Evolutionary conservation across 2,113 vertebrate genomes (phyloP), one percentile per base, ranked within the genome.

Genomic region (Notothenia rossii): DNA sequence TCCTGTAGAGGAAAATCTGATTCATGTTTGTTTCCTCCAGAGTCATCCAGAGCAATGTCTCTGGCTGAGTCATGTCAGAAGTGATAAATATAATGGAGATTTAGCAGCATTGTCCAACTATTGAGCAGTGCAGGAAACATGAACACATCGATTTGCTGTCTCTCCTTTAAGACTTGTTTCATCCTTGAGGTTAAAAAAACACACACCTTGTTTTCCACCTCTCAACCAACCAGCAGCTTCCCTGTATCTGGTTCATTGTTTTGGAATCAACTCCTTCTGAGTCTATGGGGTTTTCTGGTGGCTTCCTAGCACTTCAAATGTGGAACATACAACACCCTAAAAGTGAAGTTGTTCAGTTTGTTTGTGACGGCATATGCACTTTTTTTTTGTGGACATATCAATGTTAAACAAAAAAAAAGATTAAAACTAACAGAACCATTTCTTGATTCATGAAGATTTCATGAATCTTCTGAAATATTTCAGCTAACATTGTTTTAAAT

Each of bases 1-100:
- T 64, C 43, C 53, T 77, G 51, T 48, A 25, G 67, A 5, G n/a
- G 1, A 62, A 20, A 65, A 65, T 29, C 61, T 72, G 66, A 88
- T 72, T 73, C 54, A 72, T 85, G 63, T 63, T 79, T 58, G 71
- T 75, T 79, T 84, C 65, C 14, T 66, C 61, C 75, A 72, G 45
- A 72, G 53, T 76, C 53, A 10, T 61, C 67, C 25, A 2, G 36
- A 17, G 67, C 67, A 73, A 4, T 45, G 33, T 61, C 55, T 65
- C 33, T 12, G 82, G 61, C 82, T 62, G 12, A 50, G 45, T 49
- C n/a, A 13, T 77, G 75, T 82, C 71, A 84, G 62, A 86, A 77
- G 84, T 69, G 54, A 76, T 72, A 70, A 49, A 70, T 25, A 17
- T 29, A 70, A 68, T 74, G 25, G 33, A 46, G 70, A 77, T 83